phyloP scores from a whole-genome alignment of 2,797 vertebrate species.

The Pipistrellus nathusii region DNA sequence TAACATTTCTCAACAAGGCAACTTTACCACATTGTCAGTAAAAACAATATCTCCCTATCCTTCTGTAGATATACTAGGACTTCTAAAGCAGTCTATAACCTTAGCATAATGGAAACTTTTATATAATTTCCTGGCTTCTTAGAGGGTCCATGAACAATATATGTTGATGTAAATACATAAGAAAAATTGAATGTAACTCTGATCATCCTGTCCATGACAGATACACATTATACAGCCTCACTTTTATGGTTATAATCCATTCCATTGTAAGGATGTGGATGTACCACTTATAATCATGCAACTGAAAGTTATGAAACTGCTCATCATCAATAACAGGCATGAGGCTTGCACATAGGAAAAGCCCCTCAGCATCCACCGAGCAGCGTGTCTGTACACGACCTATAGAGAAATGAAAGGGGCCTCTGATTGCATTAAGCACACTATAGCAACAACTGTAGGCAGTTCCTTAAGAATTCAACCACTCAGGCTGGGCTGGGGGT shows the following conservation, averaged over 20 bases:
- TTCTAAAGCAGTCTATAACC: neutral
- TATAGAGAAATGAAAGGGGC: neutral
- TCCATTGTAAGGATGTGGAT: neutral
- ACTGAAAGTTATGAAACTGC: neutral
- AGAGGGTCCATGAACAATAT: neutral
- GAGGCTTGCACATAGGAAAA: neutral
- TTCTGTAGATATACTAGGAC: neutral
- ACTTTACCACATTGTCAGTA: neutral
- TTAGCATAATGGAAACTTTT: neutral
- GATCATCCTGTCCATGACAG: neutral
- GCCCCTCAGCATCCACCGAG: neutral
- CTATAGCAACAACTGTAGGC: neutral
- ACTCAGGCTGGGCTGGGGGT: neutral
- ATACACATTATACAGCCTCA: too few relatives aligned
- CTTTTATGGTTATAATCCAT: neutral
- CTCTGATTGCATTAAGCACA: neutral
- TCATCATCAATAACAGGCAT: neutral
- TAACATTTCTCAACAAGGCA: neutral
- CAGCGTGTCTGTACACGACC: fast-evolving
- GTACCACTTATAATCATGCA: neutral
- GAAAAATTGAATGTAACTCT: neutral
- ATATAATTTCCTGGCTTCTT: neutral
- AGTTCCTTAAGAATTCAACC: neutral
- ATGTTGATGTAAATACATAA: neutral
- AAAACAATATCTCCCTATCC: neutral